Evolutionary conservation across 2,888 invertebrate species (phyloP).

Genomic region (Aquatica leii): DNA sequence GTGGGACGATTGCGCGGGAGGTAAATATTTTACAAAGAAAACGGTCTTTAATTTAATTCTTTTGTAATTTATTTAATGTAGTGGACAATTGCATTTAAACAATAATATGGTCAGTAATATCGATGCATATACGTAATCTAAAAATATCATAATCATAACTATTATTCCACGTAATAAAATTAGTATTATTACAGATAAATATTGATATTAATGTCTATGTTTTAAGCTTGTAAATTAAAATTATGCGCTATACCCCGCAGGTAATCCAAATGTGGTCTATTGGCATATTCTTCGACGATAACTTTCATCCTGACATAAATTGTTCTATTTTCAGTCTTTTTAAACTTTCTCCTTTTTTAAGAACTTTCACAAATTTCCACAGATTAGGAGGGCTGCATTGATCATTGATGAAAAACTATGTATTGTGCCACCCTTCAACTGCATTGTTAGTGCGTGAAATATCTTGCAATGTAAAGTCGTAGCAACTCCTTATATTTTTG

Average conservation of each 20-base stretch:
- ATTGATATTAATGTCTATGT: too few species aligned
- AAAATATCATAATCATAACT: too few species aligned
- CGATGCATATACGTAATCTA: too few species aligned
- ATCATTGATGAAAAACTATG: slow-evolving; percentile 1
- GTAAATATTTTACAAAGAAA: too few species aligned
- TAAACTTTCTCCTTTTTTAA: slow-evolving; percentile 14
- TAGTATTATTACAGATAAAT: too few species aligned
- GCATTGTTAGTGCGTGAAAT: slow-evolving; percentile 7
- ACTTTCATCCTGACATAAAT: slow-evolving; percentile 5
- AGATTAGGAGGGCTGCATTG: slow-evolving; percentile 11
- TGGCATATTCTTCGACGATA: slow-evolving; percentile 6
- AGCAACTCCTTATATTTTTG: not conserved
- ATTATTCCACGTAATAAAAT: too few species aligned
- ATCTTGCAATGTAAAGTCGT: not conserved
- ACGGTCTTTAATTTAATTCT: too few species aligned
- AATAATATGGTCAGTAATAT: too few species aligned
- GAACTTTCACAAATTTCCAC: slow-evolving; percentile 10
- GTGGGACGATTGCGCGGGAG: too few species aligned
- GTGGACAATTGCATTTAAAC: too few species aligned
- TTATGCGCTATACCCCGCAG: slow-evolving; percentile 12
- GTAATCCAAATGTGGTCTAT: slow-evolving; percentile 12
- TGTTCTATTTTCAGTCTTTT: slow-evolving; percentile 11
- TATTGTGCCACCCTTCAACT: slow-evolving; percentile 14
- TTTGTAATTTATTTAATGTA: too few species aligned
- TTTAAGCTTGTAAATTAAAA: slow-evolving; percentile 11